These are phyloP conservation scores for Hemiscyllium ocellatum DNA, from an alignment of 2,113 vertebrate genomes.

Conservation along the genomic window DNA sequence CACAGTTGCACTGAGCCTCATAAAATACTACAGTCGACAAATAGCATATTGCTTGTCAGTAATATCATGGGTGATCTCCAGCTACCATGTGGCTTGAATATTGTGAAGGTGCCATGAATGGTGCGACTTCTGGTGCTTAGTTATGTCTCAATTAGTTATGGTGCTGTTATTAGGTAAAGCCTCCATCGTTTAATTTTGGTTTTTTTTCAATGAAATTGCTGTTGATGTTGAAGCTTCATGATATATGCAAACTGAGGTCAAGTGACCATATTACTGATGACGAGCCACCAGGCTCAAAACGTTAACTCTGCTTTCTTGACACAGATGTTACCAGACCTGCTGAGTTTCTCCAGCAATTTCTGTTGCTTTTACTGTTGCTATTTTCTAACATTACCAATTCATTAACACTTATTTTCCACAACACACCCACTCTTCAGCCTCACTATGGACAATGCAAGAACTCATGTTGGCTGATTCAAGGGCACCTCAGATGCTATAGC, in stretches of 20 bases:
- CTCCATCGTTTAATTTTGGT: neutral
- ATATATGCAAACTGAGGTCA: neutral
- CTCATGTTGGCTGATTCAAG: neutral
- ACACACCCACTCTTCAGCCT: no score
- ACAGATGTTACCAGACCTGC: no score
- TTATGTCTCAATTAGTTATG: neutral
- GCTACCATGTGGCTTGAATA: neutral
- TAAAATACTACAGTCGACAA: neutral
- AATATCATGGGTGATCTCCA: neutral
- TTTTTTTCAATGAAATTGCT: neutral
- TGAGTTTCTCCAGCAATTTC: no score
- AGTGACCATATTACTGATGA: neutral
- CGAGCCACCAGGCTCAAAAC: no score
- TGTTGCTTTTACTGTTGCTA: neutral
- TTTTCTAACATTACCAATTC: neutral
- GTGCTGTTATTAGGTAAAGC: neutral
- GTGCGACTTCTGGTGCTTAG: neutral
- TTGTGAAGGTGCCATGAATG: neutral
- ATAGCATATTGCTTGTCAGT: neutral
- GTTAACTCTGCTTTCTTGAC: no score
- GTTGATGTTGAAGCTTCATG: neutral
- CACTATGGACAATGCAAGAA: neutral
- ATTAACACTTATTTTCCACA: neutral
- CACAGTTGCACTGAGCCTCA: neutral
- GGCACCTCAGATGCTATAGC: neutral